Base-by-base conservation (phyloP, 2,888 invertebrate species). In the Syrista parreyssii region DNA sequence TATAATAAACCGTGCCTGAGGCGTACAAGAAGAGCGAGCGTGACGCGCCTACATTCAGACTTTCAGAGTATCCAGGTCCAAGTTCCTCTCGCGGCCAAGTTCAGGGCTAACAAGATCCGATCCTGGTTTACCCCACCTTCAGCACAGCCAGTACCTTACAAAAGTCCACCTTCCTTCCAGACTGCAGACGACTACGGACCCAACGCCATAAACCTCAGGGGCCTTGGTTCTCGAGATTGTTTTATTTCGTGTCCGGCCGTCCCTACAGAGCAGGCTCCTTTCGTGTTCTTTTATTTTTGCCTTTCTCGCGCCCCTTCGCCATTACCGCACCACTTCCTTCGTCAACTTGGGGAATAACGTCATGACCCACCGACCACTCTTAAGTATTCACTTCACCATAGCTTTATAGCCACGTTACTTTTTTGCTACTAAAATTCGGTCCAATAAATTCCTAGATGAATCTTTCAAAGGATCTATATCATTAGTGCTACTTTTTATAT, bases 41-140 rank as follows among this genome's bases (percentile, higher is more conserved):
- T 73, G 81, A 79, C 75, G 78, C 68, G 75, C 76, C 77, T 78
- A 73, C 81, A 73, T 81, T 80, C 79, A 75, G 68, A 68, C 73
- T 74, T n/a, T 34, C 77, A 23, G 69, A 76, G 73, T 74, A 79
- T 9, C 23, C 23, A 40, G 40, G 40, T 40, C 55, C 55, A 23
- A 75, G 74, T 76, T 76, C 35, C 68, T 34, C 76, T 80, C 75
- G 75, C 79, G 84, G 82, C 77, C 85, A 86, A 85, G 85, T 86
- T 86, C 85, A 86, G 83, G 85, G 85, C 79, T 84, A 86, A 86
- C 85, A 79, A 84, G 84, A 84, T 81, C 79, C 79, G 76, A 80
- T 80, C 79, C 77, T 79, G 78, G 77, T 76, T 75, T 73, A 68
- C 69, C 77, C 80, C 68, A 55, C 55, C 55, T 55, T 55, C 23